Percentiles rank a stretch among this genome's conserved stretches.
phyloP scores from a whole-genome alignment of 92 coral and sea anemone genomes.

The Siderastrea radians region DNA sequence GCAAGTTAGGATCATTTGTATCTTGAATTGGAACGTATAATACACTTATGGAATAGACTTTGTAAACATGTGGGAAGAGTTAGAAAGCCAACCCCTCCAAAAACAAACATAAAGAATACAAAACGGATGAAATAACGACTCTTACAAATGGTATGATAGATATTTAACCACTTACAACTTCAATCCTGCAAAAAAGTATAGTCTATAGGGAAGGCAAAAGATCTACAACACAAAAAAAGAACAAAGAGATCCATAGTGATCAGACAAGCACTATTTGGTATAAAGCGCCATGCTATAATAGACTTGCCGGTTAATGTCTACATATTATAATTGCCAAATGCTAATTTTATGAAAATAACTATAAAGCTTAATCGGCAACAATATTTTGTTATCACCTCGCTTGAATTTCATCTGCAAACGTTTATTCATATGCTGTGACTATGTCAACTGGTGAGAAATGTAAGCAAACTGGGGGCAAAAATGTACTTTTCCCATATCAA shows the following conservation, averaged over 20 bases:
- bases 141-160: neutral
- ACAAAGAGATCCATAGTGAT: neutral
- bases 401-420: neutral
- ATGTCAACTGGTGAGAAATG: neutral
- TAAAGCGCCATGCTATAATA: neutral
- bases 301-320: neutral
- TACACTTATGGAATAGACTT: constrained; percentile 17
- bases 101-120: constrained; percentile 12
- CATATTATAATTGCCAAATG: neutral
- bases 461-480: neutral
- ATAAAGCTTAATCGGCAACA: neutral
- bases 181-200: neutral
- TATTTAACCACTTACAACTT: neutral
- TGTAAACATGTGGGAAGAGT: neutral
- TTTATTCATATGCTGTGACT: neutral
- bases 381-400: neutral
- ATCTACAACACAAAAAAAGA: neutral
- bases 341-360: constrained; percentile 28
- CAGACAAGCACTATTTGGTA: neutral
- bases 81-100: neutral
- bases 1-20: neutral
- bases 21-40: neutral
- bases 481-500: neutral
- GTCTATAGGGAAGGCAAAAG: neutral
- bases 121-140: neutral